Evolutionary conservation across 2,888 invertebrate species (phyloP).

Genomic region (Sphecodes monilicornis): DNA sequence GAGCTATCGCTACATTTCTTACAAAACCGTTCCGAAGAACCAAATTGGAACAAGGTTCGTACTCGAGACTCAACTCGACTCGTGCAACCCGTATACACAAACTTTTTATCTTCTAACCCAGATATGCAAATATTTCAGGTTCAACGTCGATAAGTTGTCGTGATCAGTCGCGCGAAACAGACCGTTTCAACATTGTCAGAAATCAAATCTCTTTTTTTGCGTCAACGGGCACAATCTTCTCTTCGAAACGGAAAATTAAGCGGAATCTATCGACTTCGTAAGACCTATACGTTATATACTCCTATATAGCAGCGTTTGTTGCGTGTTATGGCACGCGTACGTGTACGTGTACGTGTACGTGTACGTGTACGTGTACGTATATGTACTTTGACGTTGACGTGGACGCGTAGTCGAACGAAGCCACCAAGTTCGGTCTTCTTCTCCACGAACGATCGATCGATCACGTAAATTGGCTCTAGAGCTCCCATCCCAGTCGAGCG

Average conservation of each 20-base stretch:
- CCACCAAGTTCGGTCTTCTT: constrained; percentile 26
- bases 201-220: neutral
- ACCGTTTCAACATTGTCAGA: neutral
- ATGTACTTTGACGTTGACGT: neutral
- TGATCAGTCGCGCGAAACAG: neutral
- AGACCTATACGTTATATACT: neutral
- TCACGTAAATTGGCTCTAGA: neutral
- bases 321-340: neutral
- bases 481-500: neutral
- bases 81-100: constrained; percentile 52
- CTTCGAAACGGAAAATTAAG: neutral
- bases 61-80: neutral
- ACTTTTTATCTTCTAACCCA: constrained; percentile 66
- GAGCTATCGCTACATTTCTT: neutral
- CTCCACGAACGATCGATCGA: constrained; percentile 4
- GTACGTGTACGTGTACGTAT: neutral
- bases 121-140: constrained; percentile 73
- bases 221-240: neutral
- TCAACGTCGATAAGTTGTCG: constrained; percentile 32
- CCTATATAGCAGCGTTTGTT: neutral
- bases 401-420: neutral
- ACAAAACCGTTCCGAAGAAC: neutral
- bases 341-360: neutral
- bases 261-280: neutral
- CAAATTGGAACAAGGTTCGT: constrained; percentile 3